A percentile compares a stretch with the other conserved stretches of the same genome.
Conservation (phyloP, 2,797 vertebrate genomes). For the Manis crassicaudata region DNA sequence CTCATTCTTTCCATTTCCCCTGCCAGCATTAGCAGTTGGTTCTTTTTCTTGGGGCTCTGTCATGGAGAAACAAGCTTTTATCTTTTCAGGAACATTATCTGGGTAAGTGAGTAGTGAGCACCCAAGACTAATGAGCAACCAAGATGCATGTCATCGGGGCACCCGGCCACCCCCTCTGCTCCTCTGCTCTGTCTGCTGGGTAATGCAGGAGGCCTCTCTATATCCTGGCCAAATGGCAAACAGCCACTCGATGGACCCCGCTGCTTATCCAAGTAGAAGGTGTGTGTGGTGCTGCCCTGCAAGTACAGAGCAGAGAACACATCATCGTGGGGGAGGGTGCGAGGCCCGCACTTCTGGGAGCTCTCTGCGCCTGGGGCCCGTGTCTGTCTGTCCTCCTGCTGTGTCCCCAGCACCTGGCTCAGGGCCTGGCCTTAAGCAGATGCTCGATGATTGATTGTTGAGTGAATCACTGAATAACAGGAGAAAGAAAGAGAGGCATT, state of each 20-base stretch:
- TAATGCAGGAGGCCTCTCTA: background rate
- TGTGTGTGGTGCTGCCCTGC: rapidly evolving
- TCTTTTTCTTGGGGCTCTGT: background rate
- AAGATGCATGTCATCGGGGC: background rate
- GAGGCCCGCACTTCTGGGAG: too few relatives aligned
- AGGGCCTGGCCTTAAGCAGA: background rate
- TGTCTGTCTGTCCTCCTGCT: background rate
- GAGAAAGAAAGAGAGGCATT: background rate
- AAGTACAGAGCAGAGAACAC: background rate
- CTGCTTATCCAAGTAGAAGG: rapidly evolving
- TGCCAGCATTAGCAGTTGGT: too few relatives aligned
- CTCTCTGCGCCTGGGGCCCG: background rate
- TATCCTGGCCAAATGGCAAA: background rate
- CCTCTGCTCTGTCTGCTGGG: background rate
- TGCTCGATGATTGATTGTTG: background rate
- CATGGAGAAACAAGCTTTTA: background rate
- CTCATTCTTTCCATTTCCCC: background rate
- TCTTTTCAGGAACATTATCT: background rate
- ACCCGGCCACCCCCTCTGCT: background rate
- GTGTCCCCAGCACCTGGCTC: background rate
- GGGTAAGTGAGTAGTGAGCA: background rate
- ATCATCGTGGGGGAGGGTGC: rapidly evolving
- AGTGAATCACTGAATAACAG: background rate
- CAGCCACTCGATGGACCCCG: too few relatives aligned
- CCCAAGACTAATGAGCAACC: too few relatives aligned